These are phyloP conservation scores for Tetramorium bicarinatum DNA, from an alignment of 2,888 invertebrate genomes.

Conservation along the genomic window DNA sequence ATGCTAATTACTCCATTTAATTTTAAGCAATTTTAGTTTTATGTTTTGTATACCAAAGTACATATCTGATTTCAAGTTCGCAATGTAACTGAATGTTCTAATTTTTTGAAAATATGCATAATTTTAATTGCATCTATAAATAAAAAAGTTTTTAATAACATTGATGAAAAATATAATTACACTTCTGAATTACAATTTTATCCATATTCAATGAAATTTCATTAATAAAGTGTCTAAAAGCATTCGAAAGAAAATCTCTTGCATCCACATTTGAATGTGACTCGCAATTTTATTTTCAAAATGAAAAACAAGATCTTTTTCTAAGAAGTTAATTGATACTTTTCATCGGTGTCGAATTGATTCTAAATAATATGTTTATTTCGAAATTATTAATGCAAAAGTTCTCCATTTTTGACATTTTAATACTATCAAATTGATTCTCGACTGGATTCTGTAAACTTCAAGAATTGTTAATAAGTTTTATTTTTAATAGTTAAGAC, in stretches of 20 bases:
- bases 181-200: not conserved
- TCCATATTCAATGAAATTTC: not conserved
- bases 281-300: not conserved
- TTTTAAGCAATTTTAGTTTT: not conserved
- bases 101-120: not conserved
- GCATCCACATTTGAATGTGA: not conserved
- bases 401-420: not conserved
- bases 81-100: not conserved
- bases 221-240: not conserved
- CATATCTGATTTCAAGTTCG: not conserved
- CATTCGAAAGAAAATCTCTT: not conserved
- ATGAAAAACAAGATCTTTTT: not conserved
- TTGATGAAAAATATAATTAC: not conserved
- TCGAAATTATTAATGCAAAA: not conserved
- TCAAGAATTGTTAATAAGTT: not conserved
- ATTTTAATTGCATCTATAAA: not conserved
- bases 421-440: not conserved
- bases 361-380: not conserved
- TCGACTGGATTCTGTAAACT: not conserved
- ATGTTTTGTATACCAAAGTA: not conserved
- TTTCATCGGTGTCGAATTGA: not conserved
- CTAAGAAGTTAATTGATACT: not conserved
- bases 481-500: not conserved
- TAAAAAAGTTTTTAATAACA: not conserved
- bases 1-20: no score